Base-by-base conservation (phyloP, 2,113 vertebrate species). In the Cyphomyrus plagiostoma region DNA sequence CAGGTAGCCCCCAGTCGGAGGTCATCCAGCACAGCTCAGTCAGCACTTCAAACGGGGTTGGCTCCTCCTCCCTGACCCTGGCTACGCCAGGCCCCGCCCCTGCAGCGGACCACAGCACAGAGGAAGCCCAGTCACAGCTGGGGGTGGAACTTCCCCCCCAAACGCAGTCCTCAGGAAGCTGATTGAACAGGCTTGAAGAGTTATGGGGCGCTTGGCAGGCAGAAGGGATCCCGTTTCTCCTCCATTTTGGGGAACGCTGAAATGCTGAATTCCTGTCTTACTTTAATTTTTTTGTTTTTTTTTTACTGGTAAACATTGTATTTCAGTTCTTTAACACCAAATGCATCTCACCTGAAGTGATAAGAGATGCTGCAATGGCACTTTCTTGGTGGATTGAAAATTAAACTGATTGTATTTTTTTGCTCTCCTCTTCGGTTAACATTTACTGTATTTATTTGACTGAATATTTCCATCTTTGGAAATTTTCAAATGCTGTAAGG, bases 11-110 rank as follows among this genome's bases (percentile, higher is more conserved):
- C 0, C 98, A 98, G 93, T 92, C 95, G 0, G 98, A 99, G 92
- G 98, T 98, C 49, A 99, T 99, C 90, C 98, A 99, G 94, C 98
- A 99, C 95, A 99, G 98, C 94, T 99, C 98, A 26, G 92, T 99
- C 96, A 99, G 98, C 96, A 99, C 98, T 58, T 99, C 98, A 94
- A 99, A 99, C 21, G 98, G 98, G 23, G 97, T 99, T 87, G 97
- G 97, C 94, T 97, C 96, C 0, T 93, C 95, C 2, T 96, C 97
- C 88, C 9, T 88, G 95, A 97, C 95, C 95, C 96, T 0, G 95
- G 97, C 94, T 94, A 35, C n/a, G 1, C 53, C 96, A 0, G 94
- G 96, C 90, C 93, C 96, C 52, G 94, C 95, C 42, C 96, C 97
- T 94, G 93, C 97, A 88, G 96, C 97, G 0, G 96, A 97, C 95